Conservation (phyloP, 2,113 vertebrate species). For the Grallaria varia region DNA sequence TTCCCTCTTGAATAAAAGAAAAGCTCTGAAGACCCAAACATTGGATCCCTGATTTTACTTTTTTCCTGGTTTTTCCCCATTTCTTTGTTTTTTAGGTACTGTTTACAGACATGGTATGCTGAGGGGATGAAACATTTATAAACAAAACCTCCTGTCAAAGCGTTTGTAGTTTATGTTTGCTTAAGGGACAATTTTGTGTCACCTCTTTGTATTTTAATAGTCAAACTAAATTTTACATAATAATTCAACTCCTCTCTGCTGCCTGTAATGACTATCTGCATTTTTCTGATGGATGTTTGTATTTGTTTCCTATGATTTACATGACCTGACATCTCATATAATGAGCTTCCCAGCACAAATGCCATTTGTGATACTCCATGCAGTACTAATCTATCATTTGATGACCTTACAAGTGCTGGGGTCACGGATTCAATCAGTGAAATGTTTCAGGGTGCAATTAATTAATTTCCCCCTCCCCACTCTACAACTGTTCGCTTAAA, state of each 20-base stretch:
- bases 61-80: accelerated
- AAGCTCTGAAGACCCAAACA: background rate
- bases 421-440: slow-evolving; percentile 72
- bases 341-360: slow-evolving; percentile 70
- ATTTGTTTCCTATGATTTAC: slow-evolving; percentile 79
- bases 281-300: slow-evolving; percentile 64
- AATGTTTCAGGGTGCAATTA: slow-evolving; percentile 74
- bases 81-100: background rate
- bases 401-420: slow-evolving; percentile 67
- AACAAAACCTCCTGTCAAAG: background rate
- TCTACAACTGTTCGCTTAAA: slow-evolving; percentile 52
- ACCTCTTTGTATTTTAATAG: slow-evolving; percentile 70
- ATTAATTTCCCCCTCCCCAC: slow-evolving; percentile 58
- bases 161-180: slow-evolving; percentile 37
- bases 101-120: background rate
- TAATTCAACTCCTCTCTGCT: slow-evolving; percentile 62
- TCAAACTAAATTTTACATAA: slow-evolving; percentile 71
- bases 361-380: slow-evolving; percentile 59
- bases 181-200: slow-evolving; percentile 69
- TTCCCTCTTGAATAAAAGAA: background rate
- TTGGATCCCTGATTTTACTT: accelerated
- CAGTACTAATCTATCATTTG: slow-evolving; percentile 68
- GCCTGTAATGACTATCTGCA: slow-evolving; percentile 68
- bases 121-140: slow-evolving; percentile 13
- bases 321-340: slow-evolving; percentile 72